Base-by-base conservation (phyloP, 1,140 invertebrate genomes). In the Brachionus rubens region DNA sequence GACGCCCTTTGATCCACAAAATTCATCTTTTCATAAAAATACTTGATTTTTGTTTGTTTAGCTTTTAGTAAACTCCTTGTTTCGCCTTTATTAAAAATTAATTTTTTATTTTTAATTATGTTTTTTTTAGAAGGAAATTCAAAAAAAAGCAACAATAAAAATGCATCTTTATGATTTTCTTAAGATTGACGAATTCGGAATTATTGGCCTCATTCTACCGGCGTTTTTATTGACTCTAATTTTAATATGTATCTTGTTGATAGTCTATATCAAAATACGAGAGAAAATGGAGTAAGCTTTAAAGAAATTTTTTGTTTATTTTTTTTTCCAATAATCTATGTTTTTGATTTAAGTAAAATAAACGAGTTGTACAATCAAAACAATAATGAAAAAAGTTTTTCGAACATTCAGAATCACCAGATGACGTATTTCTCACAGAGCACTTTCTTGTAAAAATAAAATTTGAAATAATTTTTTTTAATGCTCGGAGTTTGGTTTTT, bases 201-300 rank as follows among this genome's bases (percentile, higher is more conserved):
- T 59, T 7, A 12, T 28, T 36, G 54, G 30, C n/a, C n/a, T 59
- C 36, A 59, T 59, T 16, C 9, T 59, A 2, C 54, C 54, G 2
- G 10, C 36, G 36, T 59, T 59, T 59, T 59, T 59, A 36, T 19
- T 59, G 5, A n/a, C 16, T 36, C 9, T 59, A n/a, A 33, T 9
- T 12, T 1, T 59, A 9, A 59, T 59, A 19, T 59, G 54, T 14
- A 16, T 36, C 30, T 30, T 59, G 5, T 7, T 59, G 21, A 59
- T 59, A 36, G 16, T 59, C 7, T 59, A 59, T 19, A 59, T 59
- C 5, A 59, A 59, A 59, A 59, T 59, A 16, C 33, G 30, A 59
- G 54, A 59, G 19, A 59, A 59, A 19, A 59, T 59, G n/a, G 28
- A 59, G 54, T 59, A 36, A 36, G n/a, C 36, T 16, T 59, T 16